A percentile compares a stretch with the other conserved stretches of the same genome.
Evolutionary conservation across 2,113 vertebrate genomes (phyloP).

Genomic region (Limanda limanda): DNA sequence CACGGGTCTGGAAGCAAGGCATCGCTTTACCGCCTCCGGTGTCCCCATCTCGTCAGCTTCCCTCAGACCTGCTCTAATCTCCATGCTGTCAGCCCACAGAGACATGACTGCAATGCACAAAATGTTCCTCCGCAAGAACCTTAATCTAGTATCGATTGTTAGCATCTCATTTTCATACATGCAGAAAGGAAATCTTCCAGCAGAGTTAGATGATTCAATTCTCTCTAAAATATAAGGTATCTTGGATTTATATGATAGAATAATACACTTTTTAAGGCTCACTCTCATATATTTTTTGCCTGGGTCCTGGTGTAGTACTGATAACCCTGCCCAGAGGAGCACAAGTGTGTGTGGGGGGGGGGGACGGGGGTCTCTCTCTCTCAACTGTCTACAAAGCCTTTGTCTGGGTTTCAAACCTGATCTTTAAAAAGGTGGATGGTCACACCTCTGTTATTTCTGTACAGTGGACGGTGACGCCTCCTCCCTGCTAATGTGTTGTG

Average conservation of each 20-base stretch:
- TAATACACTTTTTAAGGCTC: not conserved
- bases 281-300: not conserved
- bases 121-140: slow-evolving; percentile 28
- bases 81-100: slow-evolving; percentile 29
- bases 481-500: slow-evolving; percentile 36
- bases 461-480: slow-evolving; percentile 3
- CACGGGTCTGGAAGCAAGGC: slow-evolving; percentile 33
- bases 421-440: not conserved
- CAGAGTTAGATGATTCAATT: slow-evolving; percentile 5
- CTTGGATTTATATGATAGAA: not conserved
- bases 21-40: slow-evolving; percentile 40
- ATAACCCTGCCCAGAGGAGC: slow-evolving; percentile 25
- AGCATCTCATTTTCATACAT: slow-evolving; percentile 9
- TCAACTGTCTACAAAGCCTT: not conserved
- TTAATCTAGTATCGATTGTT: slow-evolving; percentile 32
- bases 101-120: slow-evolving; percentile 37
- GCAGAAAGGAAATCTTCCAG: slow-evolving; percentile 7
- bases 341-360: not conserved
- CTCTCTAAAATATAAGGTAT: not conserved
- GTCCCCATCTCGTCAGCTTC: slow-evolving; percentile 42
- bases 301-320: slow-evolving; percentile 31
- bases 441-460: slow-evolving; percentile 20
- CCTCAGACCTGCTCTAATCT: slow-evolving; percentile 51
- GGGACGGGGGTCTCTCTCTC: not conserved
- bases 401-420: slow-evolving; percentile 9